Evolutionary conservation across 2,888 invertebrate species (phyloP), one percentile per base, ranked within the genome.

Genomic region (Coelinius sp.): DNA sequence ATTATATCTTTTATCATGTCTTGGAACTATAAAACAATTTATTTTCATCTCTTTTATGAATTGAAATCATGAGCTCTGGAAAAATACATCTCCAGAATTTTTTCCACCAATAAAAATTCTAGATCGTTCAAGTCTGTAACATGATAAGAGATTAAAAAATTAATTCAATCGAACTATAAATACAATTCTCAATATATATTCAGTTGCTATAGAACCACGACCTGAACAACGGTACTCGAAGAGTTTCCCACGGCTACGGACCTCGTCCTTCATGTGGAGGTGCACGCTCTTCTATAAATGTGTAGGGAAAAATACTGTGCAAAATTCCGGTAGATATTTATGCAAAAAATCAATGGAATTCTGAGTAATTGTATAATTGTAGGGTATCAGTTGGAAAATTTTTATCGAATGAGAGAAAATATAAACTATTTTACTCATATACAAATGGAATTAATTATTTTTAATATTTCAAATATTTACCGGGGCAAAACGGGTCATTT

Each of bases 211-310:
- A 56, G 27, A 56, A 17, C 10, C 17, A 6, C 24, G 25, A 12
- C 38, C 24, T 56, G 35, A 22, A 25, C 63, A 63, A 63, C 63
- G 63, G 63, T 63, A 44, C 44, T 31, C 17, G 44, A n/a, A 35
- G 31, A 68, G 25, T 71, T 71, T 71, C 71, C 71, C 71, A 71
- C 71, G 71, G 62, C 65, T 46, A 46, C 66, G 59, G 71, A 31
- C n/a, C 59, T 66, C 66, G 56, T 56, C 56, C 31, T 52, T 56
- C 24, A 65, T 41, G 63, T 41, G 22, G 12, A n/a, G 24, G 24
- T n/a, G 53, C 25, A 35, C 70, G n/a, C 20, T 41, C 41, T 35
- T 35, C 65, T 56, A 56, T 44, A 63, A 59, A 68, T 56, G 24
- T 24, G 49, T 62, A 41, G 22, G 52, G 64, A 8, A 44, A 68